Base-by-base conservation (phyloP, 1,140 invertebrate genomes). In the Zaprionus gabonicus region DNA sequence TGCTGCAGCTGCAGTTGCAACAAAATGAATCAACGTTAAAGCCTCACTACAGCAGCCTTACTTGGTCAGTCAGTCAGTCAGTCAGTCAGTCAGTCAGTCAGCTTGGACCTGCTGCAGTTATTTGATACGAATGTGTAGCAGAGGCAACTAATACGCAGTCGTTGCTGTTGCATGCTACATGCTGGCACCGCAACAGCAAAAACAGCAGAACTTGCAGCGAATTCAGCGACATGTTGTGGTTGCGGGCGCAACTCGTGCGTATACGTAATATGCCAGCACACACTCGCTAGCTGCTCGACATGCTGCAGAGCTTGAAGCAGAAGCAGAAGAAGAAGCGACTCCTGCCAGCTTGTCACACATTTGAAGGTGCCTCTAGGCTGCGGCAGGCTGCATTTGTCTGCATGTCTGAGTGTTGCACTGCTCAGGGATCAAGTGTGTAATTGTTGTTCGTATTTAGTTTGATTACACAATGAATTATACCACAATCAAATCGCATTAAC, bases 191-290 rank as follows among this genome's bases (percentile, higher is more conserved):
- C 63, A 60, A 59, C 12, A 38, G 44, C 56, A 38, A 69, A 69
- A 74, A 69, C 27, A 53, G 46, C 44, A 60, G 65, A 62, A 57
- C 38, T 62, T 41, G 25, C 31, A 10, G 31, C 34, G 36, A 62
- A 62, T 70, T 55, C 58, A 81, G 72, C 68, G 66, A 58, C 64
- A 62, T 86, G 71, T 82, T 82, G 71, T 62, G 76, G 71, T 72
- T 67, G 67, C 51, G 57, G 62, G 34, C 57, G 65, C 60, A 56
- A 79, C 4, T 65, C 65, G 70, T 85, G 82, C 82, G 82, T 85
- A 85, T 85, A 80, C 82, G 82, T 82, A 86, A 86, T 86, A 78
- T 76, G 71, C 28, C 34, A 49, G 25, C 13, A 51, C n/a, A 58
- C 13, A 46, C 15, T 17, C 25, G 17, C 25, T 20, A 28, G 46